Percentiles rank a stretch among this genome's conserved stretches.
phyloP scores from a whole-genome alignment of 2,888 invertebrate genomes.

The Schrankia costaestrigalis region DNA sequence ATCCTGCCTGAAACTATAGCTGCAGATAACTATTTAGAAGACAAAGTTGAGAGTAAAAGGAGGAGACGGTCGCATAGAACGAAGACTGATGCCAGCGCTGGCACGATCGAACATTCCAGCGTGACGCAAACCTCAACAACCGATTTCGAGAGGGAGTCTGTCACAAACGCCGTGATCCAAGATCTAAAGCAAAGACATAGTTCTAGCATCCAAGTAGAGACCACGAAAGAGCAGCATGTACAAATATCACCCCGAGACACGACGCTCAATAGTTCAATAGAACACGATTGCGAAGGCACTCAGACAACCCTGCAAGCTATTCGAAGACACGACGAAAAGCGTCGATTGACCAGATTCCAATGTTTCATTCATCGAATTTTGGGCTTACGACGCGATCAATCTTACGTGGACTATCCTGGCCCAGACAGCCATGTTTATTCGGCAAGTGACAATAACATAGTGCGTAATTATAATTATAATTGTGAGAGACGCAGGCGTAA shows the following conservation, averaged over 20 bases:
- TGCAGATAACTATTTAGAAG: slow-evolving; percentile 16
- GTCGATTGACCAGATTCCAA: slow-evolving; percentile 54
- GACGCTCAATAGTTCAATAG: not conserved
- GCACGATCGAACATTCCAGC: slow-evolving; percentile 48
- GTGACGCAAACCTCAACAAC: slow-evolving; percentile 18
- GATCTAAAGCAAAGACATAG: slow-evolving; percentile 47
- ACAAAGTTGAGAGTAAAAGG: slow-evolving; percentile 25
- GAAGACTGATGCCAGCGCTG: slow-evolving; percentile 60
- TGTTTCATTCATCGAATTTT: slow-evolving; percentile 59
- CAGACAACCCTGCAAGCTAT: slow-evolving; percentile 28
- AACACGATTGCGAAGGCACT: slow-evolving; percentile 36
- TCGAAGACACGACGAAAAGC: slow-evolving; percentile 33
- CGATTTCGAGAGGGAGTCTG: slow-evolving; percentile 27
- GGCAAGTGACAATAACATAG: slow-evolving; percentile 55
- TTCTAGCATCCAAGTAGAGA: slow-evolving; percentile 22
- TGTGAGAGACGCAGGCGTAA: slow-evolving; percentile 42
- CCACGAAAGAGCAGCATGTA: slow-evolving; percentile 18
- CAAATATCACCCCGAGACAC: slow-evolving; percentile 40
- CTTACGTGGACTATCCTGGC: slow-evolving; percentile 28
- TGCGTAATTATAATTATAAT: slow-evolving; percentile 16
- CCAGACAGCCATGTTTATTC: slow-evolving; percentile 47
- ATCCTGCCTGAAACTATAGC: slow-evolving; percentile 49
- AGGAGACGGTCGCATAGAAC: slow-evolving; percentile 52
- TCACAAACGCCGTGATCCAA: slow-evolving; percentile 43
- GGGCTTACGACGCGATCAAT: slow-evolving; percentile 39